These are phyloP conservation scores for Syrphus vitripennis DNA, from an alignment of 2,888 invertebrate genomes.

Conservation along the genomic window DNA sequence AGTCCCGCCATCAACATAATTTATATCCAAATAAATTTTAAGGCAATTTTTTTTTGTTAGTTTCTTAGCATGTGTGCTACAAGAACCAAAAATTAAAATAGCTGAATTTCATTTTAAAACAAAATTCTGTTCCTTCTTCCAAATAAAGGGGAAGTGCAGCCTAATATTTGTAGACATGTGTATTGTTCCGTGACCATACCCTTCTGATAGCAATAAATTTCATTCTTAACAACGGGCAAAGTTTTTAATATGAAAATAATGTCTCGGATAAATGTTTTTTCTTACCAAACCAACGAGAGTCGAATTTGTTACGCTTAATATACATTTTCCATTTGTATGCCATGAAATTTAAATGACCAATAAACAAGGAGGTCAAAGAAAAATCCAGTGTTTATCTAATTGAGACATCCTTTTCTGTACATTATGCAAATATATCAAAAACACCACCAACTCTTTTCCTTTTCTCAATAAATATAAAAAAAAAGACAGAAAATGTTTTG, in stretches of 20 bases:
- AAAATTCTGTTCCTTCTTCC: slow-evolving; percentile 39
- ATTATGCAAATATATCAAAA: neutral
- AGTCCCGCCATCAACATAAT: slow-evolving; percentile 35
- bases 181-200: slow-evolving; percentile 20
- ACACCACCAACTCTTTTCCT: neutral
- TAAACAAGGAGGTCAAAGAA: neutral
- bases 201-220: slow-evolving; percentile 62
- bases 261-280: slow-evolving; percentile 49
- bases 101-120: slow-evolving; percentile 32
- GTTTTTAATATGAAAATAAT: slow-evolving; percentile 61
- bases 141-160: neutral
- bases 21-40: slow-evolving; percentile 65
- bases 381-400: slow-evolving; percentile 18
- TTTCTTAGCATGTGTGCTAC: neutral
- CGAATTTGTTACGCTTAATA: neutral
- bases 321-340: slow-evolving; percentile 5
- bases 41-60: neutral
- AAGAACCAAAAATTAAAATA: neutral
- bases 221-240: slow-evolving; percentile 41
- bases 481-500: slow-evolving; percentile 5
- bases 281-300: neutral
- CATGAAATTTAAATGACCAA: slow-evolving; percentile 50
- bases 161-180: neutral
- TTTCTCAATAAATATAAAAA: slow-evolving; percentile 9
- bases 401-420: slow-evolving; percentile 43